Base-by-base conservation (phyloP, 2,113 vertebrate species). In the Neotoma lepida region DNA sequence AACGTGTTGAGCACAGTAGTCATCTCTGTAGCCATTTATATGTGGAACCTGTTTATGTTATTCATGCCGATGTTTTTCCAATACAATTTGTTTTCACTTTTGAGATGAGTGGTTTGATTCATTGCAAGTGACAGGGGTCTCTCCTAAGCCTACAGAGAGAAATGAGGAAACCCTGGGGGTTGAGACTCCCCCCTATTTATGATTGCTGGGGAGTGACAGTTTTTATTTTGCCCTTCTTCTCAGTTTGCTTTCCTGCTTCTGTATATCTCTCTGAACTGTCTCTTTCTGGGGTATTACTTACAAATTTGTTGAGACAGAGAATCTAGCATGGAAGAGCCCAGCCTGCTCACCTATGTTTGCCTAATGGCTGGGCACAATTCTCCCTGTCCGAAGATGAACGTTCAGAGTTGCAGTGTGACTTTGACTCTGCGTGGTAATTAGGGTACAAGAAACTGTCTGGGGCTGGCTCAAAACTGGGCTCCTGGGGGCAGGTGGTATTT, bases 1-100 rank as follows among this genome's bases (percentile, higher is more conserved):
- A 35, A 56, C 64, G 66, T 63, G 22, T 24, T 86, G 66, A 86
- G 18, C 13, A 74, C 61, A 22, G 49, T 10, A 9, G 49, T 77
- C 30, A 33, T 81, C 22, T 4, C 70, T 74, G 33, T 64, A 24
- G 88, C 82, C 6, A 39, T 81, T 70, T 93, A 28, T 73, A 70
- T 46, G 51, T 71, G 58, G 26, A 81, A 78, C 26, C 33, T 85
- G 4, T 76, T 86, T 81, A 44, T 71, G n/a, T 44, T 77, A 35
- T 73, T 71, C 86, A n/a, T 81, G 46, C 78, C 86, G 35, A 28
- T 85, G 4, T 81, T 81, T 41, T 91, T 81, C 58, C 44, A 66
- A 20, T 51, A 49, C 63, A 24, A 58, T 89, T 88, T 78, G 12
- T 82, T 88, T 89, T 63, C 56, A 49, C 17, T 92, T 90, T 88